Conservation (phyloP, 2,888 invertebrate species). For the Sphinx pinastri region DNA sequence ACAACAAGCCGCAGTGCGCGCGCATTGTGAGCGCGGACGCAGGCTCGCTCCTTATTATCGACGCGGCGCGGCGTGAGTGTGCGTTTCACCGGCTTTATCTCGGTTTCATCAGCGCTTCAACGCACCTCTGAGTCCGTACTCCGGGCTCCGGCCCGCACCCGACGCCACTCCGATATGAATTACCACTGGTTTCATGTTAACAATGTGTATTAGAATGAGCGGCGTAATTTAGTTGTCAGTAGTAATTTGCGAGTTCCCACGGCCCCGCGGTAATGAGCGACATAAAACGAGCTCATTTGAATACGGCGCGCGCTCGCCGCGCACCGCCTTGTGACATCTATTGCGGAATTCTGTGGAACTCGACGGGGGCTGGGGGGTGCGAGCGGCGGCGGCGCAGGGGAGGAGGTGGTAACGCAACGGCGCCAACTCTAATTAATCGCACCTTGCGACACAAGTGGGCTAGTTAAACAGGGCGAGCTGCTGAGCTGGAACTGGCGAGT, state of each 20-base stretch:
- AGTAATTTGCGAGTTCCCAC: slow-evolving; percentile 28
- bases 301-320: slow-evolving; percentile 15
- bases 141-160: slow-evolving; percentile 13
- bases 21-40: background rate
- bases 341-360: background rate
- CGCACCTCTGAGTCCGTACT: background rate
- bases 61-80: background rate
- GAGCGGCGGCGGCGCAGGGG: background rate
- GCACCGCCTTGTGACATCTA: slow-evolving; percentile 4
- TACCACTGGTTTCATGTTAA: background rate
- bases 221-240: slow-evolving; percentile 25
- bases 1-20: slow-evolving; percentile 8
- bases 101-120: background rate
- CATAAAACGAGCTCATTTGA: slow-evolving; percentile 24
- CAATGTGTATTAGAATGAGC: slow-evolving; percentile 11
- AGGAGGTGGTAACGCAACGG: slow-evolving; percentile 6
- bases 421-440: background rate
- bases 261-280: slow-evolving; percentile 18
- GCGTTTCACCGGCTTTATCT: slow-evolving; percentile 5
- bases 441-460: background rate
- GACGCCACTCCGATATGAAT: slow-evolving; percentile 24
- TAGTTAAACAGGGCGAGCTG: too few species aligned
- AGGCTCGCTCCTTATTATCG: background rate
- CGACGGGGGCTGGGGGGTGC: background rate
- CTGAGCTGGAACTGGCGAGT: too few species aligned